phyloP scores from a whole-genome alignment of 1,140 invertebrate genomes.

The Brachionus plicatilis region DNA sequence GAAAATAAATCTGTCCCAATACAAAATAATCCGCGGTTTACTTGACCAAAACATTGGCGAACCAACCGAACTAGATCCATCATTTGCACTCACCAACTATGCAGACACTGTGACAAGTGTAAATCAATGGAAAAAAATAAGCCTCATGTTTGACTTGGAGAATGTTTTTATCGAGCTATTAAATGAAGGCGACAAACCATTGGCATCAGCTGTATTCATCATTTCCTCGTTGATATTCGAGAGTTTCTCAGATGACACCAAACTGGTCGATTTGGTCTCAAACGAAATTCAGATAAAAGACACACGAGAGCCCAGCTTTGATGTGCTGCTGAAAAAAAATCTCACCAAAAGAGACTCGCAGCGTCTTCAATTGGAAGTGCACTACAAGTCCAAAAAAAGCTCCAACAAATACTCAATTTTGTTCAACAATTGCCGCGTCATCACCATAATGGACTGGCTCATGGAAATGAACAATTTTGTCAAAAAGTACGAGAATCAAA shows the following conservation, averaged over 20 bases:
- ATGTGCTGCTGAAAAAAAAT: constrained; percentile 7
- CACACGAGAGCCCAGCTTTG: neutral
- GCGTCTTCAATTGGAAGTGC: constrained; percentile 26
- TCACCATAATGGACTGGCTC: neutral
- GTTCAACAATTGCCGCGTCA: constrained; percentile 30
- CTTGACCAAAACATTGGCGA: constrained; percentile 87
- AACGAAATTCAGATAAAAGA: constrained; percentile 33
- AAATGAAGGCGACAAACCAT: constrained; percentile 41
- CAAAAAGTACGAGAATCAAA: neutral
- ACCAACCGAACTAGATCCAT: constrained; percentile 60
- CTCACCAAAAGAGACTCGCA: neutral
- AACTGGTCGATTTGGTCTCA: constrained; percentile 32
- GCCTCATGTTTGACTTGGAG: constrained; percentile 75
- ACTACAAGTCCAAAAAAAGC: neutral
- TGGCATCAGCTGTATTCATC: neutral
- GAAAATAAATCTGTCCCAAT: constrained; percentile 75
- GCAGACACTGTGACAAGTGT: constrained; percentile 44
- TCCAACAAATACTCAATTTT: constrained; percentile 1
- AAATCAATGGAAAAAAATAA: constrained; percentile 66
- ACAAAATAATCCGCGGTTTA: constrained; percentile 78
- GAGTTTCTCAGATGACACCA: constrained; percentile 21
- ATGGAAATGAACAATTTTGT: constrained; percentile 9
- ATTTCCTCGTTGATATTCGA: constrained; percentile 17
- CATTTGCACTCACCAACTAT: constrained; percentile 51
- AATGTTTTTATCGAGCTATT: constrained; percentile 74